Evolutionary conservation across 2,113 vertebrate species (phyloP).

Genomic region (Bolborhynchus lineola): DNA sequence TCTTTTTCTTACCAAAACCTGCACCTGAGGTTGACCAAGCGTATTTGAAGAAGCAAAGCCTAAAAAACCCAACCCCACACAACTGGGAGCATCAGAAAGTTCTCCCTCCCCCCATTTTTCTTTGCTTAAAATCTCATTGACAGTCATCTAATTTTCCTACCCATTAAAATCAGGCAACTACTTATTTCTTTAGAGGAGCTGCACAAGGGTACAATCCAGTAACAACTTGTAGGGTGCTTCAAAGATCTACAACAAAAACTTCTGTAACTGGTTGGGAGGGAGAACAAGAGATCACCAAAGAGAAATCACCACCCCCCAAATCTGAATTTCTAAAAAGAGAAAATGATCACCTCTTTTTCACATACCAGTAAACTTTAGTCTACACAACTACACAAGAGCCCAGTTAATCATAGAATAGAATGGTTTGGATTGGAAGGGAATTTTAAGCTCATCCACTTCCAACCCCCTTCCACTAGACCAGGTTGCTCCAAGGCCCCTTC

Average conservation of each 20-base stretch:
- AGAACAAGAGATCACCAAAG: neutral
- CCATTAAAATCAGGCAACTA: neutral
- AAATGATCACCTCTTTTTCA: neutral
- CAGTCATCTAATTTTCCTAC: neutral
- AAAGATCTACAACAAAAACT: neutral
- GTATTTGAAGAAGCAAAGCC: neutral
- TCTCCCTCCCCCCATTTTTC: neutral
- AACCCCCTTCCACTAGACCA: neutral
- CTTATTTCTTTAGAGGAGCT: neutral
- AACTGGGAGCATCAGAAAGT: neutral
- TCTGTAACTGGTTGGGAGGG: fast-evolving
- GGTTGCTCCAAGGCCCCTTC: neutral
- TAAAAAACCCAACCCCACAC: neutral
- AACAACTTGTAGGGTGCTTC: neutral
- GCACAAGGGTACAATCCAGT: neutral
- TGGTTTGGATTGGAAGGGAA: neutral
- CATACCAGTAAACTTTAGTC: fast-evolving
- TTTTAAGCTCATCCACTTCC: neutral
- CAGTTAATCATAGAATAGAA: neutral
- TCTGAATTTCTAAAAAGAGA: neutral
- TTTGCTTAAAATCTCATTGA: neutral
- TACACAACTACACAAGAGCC: neutral
- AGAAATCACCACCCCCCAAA: neutral
- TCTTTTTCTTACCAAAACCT: neutral
- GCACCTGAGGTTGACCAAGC: neutral